Conservation (phyloP, 2,113 vertebrate species). For the Aplodontia rufa region DNA sequence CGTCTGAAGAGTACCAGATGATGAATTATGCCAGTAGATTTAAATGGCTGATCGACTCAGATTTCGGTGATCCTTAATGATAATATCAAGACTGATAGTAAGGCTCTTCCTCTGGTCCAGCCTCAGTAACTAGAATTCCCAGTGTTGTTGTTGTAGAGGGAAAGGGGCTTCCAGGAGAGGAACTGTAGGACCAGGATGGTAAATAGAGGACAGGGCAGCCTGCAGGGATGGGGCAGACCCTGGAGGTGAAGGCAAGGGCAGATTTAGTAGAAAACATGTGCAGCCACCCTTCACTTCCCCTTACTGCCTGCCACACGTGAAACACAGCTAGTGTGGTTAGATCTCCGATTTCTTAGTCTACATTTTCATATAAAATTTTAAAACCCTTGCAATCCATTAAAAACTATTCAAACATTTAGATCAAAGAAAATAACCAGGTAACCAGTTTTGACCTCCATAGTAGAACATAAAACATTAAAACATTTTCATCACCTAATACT, state of each 20-base stretch:
- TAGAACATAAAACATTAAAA: not conserved
- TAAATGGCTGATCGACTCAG: not conserved
- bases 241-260: fast-evolving
- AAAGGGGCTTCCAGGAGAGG: not conserved
- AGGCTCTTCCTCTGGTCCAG: not conserved
- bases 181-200: not conserved
- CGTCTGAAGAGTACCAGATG: not conserved
- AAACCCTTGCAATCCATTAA: not conserved
- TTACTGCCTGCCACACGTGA: too few relatives aligned
- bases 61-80: not conserved
- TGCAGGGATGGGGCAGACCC: not conserved
- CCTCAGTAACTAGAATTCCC: not conserved
- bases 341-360: not conserved
- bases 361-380: not conserved
- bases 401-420: not conserved
- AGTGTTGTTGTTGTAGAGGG: not conserved
- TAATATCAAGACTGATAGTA: not conserved
- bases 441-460: not conserved
- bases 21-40: not conserved
- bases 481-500: not conserved
- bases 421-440: not conserved
- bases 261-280: fast-evolving
- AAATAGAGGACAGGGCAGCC: not conserved
- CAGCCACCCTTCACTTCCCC: too few relatives aligned
- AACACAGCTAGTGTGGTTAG: not conserved